A percentile compares a stretch with the other conserved stretches of the same genome.
Evolutionary conservation across 1,140 invertebrate genomes (phyloP).

Genomic region (Branchinecta lindahli): DNA sequence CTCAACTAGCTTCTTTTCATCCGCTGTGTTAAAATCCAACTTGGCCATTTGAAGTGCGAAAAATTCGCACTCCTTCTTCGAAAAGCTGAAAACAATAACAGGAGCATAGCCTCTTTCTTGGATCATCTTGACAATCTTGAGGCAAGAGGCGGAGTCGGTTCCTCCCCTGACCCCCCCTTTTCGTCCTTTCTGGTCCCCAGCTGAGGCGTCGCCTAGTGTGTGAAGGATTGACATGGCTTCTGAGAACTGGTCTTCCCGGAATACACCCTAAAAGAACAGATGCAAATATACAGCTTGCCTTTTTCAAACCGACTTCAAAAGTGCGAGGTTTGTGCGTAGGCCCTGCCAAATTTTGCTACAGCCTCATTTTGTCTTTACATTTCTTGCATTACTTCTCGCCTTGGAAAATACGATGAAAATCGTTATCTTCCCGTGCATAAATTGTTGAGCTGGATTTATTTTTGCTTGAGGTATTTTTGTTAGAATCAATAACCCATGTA

Average conservation of each 20-base stretch:
- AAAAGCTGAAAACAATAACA: slow-evolving; percentile 97
- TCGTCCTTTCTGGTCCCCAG: slow-evolving; percentile 53
- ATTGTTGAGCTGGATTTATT: too few relatives aligned
- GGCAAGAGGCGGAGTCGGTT: slow-evolving; percentile 59
- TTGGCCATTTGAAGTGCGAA: slow-evolving; percentile 94
- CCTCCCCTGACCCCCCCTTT: slow-evolving; percentile 44
- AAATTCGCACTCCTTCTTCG: slow-evolving; percentile 93
- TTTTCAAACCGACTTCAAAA: too few relatives aligned
- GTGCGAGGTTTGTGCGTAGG: too few relatives aligned
- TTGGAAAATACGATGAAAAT: too few relatives aligned
- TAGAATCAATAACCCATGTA: too few relatives aligned
- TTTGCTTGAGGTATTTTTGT: too few relatives aligned
- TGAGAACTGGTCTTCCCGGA: slow-evolving; percentile 94
- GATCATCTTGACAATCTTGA: slow-evolving; percentile 97
- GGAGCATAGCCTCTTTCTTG: slow-evolving; percentile 96
- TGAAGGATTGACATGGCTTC: slow-evolving; percentile 80
- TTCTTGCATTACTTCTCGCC: too few relatives aligned
- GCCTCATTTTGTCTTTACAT: too few relatives aligned
- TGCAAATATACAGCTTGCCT: too few relatives aligned
- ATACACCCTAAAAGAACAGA: slow-evolving; percentile 47
- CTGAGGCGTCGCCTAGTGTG: slow-evolving; percentile 50
- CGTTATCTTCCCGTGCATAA: too few relatives aligned
- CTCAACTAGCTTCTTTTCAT: slow-evolving; percentile 20
- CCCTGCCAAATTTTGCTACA: too few relatives aligned
- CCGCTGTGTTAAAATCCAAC: slow-evolving; percentile 76